Conservation (phyloP, 2,113 vertebrate genomes). For the Phalacrocorax carbo region DNA sequence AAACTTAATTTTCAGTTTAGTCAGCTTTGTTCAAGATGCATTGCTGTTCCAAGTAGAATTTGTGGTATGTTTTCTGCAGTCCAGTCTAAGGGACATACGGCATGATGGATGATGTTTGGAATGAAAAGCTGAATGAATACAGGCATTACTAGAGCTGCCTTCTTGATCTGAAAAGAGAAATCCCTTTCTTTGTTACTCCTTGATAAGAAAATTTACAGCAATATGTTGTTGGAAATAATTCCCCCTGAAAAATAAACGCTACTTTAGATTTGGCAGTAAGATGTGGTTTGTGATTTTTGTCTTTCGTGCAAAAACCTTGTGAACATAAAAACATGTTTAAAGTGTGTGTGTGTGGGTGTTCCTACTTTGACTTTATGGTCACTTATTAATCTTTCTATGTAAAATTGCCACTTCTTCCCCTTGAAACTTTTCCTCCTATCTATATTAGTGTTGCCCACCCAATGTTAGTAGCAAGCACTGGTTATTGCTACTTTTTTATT, state of each 20-base stretch:
- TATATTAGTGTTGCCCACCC: neutral
- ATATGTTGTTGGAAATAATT: neutral
- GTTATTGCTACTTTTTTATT: neutral
- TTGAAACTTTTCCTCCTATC: neutral
- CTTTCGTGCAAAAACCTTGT: neutral
- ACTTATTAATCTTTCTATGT: neutral
- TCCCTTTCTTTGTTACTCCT: neutral
- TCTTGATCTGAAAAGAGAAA: constrained; percentile 16
- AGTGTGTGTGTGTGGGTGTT: neutral
- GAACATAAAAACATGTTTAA: neutral
- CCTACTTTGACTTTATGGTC: neutral
- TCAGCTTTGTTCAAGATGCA: constrained; percentile 55
- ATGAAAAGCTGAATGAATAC: constrained; percentile 31
- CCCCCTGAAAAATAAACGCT: neutral
- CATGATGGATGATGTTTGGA: constrained; percentile 65
- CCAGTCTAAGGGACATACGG: neutral
- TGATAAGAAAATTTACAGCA: neutral
- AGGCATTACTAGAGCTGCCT: neutral
- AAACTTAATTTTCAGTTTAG: constrained; percentile 61
- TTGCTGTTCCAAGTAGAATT: constrained; percentile 33
- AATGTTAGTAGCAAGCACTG: neutral
- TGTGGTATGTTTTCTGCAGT: constrained; percentile 42
- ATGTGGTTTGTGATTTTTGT: neutral
- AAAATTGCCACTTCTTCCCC: neutral
- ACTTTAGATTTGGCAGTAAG: neutral